Evolutionary conservation across 2,797 vertebrate genomes (phyloP).

Genomic region (Etheostoma nigrum): DNA sequence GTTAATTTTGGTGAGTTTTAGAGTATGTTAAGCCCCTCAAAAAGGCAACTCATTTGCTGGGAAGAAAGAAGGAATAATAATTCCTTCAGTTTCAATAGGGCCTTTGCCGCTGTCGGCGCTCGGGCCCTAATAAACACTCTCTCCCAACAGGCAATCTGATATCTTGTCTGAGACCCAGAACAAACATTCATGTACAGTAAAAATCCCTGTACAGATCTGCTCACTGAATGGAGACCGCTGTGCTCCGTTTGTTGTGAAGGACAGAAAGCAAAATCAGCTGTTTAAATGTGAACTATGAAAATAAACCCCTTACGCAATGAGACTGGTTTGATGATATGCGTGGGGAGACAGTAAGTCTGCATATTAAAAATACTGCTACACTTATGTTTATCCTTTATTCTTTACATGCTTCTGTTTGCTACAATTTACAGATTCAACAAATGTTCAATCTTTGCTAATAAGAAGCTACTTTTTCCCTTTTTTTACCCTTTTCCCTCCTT

Average conservation of each 20-base stretch:
- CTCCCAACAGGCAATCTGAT: not conserved
- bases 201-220: not conserved
- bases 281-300: constrained; percentile 30
- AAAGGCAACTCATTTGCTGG: too few relatives aligned
- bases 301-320: constrained; percentile 8
- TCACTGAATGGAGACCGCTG: constrained; percentile 43
- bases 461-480: not conserved
- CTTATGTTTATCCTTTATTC: too few relatives aligned
- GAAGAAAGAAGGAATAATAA: too few relatives aligned
- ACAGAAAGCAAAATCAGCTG: constrained; percentile 16
- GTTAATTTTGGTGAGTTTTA: too few relatives aligned
- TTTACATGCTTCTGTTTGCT: not conserved
- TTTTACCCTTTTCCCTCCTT: not conserved
- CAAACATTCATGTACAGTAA: constrained; percentile 1
- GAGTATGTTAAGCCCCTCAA: too few relatives aligned
- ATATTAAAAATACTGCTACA: not conserved
- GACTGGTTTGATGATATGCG: not conserved
- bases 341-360: too few relatives aligned
- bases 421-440: not conserved
- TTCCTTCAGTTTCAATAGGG: too few relatives aligned
- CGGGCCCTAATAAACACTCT: not conserved
- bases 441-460: not conserved
- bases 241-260: constrained; percentile 31
- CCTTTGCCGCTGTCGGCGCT: too few relatives aligned
- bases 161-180: not conserved